A percentile compares a stretch with the other conserved stretches of the same genome.
Conservation (phyloP, 1,140 invertebrate genomes). For the Caenorhabditis tropicalis region DNA sequence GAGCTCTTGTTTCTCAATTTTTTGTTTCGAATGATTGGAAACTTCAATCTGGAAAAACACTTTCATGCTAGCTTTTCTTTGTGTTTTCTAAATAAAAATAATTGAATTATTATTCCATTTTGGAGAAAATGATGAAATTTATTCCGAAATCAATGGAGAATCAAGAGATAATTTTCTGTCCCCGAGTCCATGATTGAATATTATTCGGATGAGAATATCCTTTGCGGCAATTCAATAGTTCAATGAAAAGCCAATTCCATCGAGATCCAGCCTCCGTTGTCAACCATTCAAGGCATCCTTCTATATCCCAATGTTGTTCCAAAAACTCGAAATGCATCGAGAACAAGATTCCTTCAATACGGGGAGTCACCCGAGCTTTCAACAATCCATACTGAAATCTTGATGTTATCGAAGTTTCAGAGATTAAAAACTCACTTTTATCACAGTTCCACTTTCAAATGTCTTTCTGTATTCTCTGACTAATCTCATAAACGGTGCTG, state of each 20-base stretch:
- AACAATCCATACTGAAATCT: background rate
- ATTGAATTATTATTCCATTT: background rate
- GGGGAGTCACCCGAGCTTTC: background rate
- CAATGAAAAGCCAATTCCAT: background rate
- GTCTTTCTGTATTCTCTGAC: background rate
- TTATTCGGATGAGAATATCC: background rate
- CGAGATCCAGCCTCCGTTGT: background rate
- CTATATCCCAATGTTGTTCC: background rate
- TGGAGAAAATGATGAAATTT: background rate
- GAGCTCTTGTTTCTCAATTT: background rate
- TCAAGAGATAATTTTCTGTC: background rate
- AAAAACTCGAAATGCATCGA: background rate
- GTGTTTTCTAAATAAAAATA: background rate
- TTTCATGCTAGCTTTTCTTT: background rate
- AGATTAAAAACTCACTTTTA: background rate
- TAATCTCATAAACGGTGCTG: background rate
- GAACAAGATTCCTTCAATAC: background rate
- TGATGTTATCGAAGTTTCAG: background rate
- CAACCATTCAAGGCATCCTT: background rate
- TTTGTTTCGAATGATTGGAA: conserved; percentile 7
- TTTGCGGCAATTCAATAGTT: background rate
- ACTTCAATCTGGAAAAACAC: background rate
- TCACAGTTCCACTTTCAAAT: background rate
- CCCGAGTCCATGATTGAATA: background rate
- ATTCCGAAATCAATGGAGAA: background rate